phyloP scores from a whole-genome alignment of 2,797 vertebrate genomes.

The Trichosurus vulpecula region DNA sequence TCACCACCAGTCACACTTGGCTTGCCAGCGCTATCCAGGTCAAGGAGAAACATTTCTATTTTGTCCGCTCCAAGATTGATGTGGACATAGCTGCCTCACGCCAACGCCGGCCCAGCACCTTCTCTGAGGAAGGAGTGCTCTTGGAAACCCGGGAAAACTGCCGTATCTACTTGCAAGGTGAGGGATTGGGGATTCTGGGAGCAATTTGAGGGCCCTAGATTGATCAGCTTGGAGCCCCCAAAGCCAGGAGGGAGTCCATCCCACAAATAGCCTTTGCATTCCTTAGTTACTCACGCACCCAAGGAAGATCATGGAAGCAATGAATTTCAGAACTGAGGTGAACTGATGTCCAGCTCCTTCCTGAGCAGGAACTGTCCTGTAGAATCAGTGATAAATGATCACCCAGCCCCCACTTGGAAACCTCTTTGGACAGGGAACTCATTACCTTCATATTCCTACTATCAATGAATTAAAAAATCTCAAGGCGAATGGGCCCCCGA shows the following conservation, averaged over 20 bases:
- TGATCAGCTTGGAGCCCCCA: background rate
- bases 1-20: conserved; percentile 71
- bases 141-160: conserved; percentile 68
- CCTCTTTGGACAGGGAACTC: background rate
- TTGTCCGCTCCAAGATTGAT: conserved; percentile 82
- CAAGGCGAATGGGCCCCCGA: background rate
- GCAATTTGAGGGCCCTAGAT: background rate
- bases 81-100: background rate
- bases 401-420: background rate
- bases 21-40: conserved; percentile 75
- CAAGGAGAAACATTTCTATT: conserved; percentile 77
- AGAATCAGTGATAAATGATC: background rate
- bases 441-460: background rate
- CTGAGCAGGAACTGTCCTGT: background rate
- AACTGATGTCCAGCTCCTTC: background rate
- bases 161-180: conserved; percentile 18
- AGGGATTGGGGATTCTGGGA: background rate
- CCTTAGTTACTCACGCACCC: background rate
- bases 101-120: conserved; percentile 39
- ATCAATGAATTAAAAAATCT: background rate
- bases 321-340: background rate
- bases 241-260: background rate
- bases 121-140: conserved; percentile 55
- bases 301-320: background rate
- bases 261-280: background rate